Evolutionary conservation across 2,888 invertebrate genomes (phyloP), one percentile per base, ranked within the genome.

Genomic region (Andrena camellia): DNA sequence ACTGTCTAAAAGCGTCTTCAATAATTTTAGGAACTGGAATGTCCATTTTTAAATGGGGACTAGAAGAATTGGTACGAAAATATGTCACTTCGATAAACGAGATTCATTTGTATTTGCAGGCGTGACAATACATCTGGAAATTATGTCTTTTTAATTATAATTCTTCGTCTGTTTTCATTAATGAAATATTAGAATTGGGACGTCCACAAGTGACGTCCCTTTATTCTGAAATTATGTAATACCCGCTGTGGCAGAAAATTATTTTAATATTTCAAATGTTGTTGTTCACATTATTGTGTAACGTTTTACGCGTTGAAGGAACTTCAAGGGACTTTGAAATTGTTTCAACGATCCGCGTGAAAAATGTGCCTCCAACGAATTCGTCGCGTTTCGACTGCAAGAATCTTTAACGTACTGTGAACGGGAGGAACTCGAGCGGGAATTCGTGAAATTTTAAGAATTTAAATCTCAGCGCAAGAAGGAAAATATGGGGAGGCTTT

Each of bases 1-100:
- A 26, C 52, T 67, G 50, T 62, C 71, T 23, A n/a, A 10, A 50
- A n/a, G n/a, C 6, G 20, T n/a, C 42, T 26, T 62, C 42, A 35
- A 60, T 33, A 33, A 72, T 54, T 26, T 50, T 10, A 26, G 68
- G 8, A 50, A 62, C 29, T 59, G 20, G 10, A 57, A 26, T 42
- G 17, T 17, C 26, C 4, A 4, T 23, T 20, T 20, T 26, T 13
- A 23, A 20, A 20, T 10, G 57, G 57, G 26, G 13, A 26, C 26
- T 10, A 13, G 17, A 29, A 17, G 5, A 17, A 59, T 59, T 29
- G 17, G 2, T 17, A 26, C 42, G 35, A 42, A 42, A 23, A 64
- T 10, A 64, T 26, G 7, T 26, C 35, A 23, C 13, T 17, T 48
- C 8, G 6, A 17, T 42, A 35, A 64, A 13, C 17, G 26, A 26